Evolutionary conservation across 2,888 invertebrate genomes (phyloP), one percentile per base, ranked within the genome.

Genomic region (Mimachlamys varia): DNA sequence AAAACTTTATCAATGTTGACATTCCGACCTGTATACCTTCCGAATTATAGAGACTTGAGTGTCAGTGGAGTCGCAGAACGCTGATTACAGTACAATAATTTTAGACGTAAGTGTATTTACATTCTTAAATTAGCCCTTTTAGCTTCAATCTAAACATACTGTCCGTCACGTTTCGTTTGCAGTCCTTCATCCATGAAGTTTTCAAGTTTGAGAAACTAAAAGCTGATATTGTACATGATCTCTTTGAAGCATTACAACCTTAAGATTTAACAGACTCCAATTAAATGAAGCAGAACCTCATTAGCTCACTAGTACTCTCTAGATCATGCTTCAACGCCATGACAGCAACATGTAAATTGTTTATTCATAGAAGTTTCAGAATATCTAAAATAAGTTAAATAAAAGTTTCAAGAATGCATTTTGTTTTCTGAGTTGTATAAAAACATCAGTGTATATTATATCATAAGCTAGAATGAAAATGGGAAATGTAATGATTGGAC

Each of bases 151-250:
- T n/a, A 88, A 33, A 33, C 44, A 49, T 33, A 27, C 19, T 15
- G 27, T 13, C 7, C 53, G 19, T 49, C 55, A 33, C 33, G 17
- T 33, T 50, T 53, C 10, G 17, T 37, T 27, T 44, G 49, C 19
- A 22, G 10, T 10, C 13, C 50, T 88, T 33, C 50, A 88, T 88
- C 88, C n/a, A 22, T 53, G 49, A 88, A 88, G 19, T n/a, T 53
- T 88, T 37, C 50, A 49, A 50, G 33, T 88, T 50, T 33, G 27
- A 88, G 55, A 17, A 7, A 50, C 33, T 37, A 7, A 44, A n/a
- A 33, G 53, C 2, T 38, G 22, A 92, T 93, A 93, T 91, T 94
- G 94, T 93, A 90, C 22, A 19, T 5, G 15, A 53, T 53, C 53
- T 17, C 1, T 13, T 53, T 7, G 53, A 15, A 17, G 19, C 15